Conservation (phyloP, 1,140 invertebrate genomes). For the Bombus vancouverensis region DNA sequence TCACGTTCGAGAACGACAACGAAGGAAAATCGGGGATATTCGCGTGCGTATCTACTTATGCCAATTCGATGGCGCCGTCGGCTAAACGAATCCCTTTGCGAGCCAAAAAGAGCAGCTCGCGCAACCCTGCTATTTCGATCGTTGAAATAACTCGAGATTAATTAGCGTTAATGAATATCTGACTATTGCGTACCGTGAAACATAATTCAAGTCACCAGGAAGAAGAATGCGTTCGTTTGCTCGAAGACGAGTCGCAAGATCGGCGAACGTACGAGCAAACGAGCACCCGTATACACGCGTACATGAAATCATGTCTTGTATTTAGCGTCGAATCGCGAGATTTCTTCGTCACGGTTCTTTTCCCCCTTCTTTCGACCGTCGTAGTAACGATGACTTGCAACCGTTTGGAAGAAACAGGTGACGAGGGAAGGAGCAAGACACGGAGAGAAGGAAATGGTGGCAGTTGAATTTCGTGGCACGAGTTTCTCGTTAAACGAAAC, state of each 20-base stretch:
- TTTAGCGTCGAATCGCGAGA: not conserved
- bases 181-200: conserved; percentile 71
- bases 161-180: conserved; percentile 78
- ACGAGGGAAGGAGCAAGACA: not conserved
- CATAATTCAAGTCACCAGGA: conserved; percentile 63
- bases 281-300: not conserved
- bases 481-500: conserved; percentile 42
- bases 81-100: not conserved
- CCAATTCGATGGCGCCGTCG: not conserved
- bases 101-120: conserved; percentile 16
- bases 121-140: conserved; percentile 14
- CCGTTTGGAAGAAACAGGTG: not conserved
- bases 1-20: not conserved
- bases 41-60: not conserved
- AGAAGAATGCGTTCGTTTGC: not conserved
- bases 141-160: conserved; percentile 74
- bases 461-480: not conserved
- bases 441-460: not conserved
- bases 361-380: not conserved
- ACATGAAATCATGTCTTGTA: too few relatives aligned
- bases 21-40: not conserved
- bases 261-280: not conserved
- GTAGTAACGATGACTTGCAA: not conserved
- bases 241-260: not conserved
- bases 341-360: too few relatives aligned